phyloP scores from a whole-genome alignment of 1,140 invertebrate species.

The Heliconius congener region DNA sequence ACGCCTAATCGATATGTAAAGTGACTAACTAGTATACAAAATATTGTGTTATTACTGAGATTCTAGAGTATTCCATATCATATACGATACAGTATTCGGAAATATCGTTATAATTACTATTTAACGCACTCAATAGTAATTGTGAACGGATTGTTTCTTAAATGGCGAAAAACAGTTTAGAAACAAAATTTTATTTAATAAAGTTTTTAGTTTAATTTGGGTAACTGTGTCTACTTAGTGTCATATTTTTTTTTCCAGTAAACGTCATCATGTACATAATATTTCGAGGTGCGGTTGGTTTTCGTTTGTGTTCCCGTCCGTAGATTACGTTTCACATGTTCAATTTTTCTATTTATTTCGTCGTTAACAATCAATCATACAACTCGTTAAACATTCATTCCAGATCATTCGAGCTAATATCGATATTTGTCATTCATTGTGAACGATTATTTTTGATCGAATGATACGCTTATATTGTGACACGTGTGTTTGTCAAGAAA shows the following conservation, averaged over 20 bases:
- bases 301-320: constrained; percentile 77
- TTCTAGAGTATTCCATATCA: constrained; percentile 9
- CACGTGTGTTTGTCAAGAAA: too few relatives aligned
- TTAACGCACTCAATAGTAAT: not conserved
- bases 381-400: constrained; percentile 44
- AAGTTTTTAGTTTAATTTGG: not conserved
- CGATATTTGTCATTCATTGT: constrained; percentile 2
- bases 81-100: constrained; percentile 1
- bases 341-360: constrained; percentile 53
- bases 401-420: constrained; percentile 36
- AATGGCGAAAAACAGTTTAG: too few relatives aligned
- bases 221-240: not conserved
- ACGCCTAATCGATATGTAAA: constrained; percentile 2
- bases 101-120: constrained; percentile 13
- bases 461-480: too few relatives aligned
- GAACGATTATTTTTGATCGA: constrained; percentile 6
- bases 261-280: not conserved
- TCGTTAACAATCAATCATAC: constrained; percentile 21
- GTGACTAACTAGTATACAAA: not conserved
- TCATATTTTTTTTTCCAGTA: not conserved
- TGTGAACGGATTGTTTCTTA: too few relatives aligned
- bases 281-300: constrained; percentile 50
- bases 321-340: constrained; percentile 68
- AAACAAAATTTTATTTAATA: not conserved
- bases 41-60: not conserved